phyloP scores from a whole-genome alignment of 2,888 invertebrate genomes.

The Tanaodytes sp. region DNA sequence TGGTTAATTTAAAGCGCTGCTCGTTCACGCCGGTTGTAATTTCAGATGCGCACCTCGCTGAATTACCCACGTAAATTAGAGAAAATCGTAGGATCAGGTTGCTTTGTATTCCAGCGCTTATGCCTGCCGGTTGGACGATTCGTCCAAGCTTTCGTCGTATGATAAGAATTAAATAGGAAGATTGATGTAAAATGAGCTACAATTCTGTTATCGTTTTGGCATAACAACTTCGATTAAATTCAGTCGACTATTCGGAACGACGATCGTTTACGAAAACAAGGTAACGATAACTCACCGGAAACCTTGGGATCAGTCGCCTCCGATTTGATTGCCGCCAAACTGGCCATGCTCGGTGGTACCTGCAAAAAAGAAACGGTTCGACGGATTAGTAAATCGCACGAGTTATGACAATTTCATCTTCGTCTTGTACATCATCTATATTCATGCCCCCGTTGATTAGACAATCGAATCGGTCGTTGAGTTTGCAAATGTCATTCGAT shows the following conservation, averaged over 20 bases:
- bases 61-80: too few relatives aligned
- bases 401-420: background rate
- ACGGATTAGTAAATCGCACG: slow-evolving; percentile 58
- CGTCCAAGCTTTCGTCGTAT: too few relatives aligned
- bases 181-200: slow-evolving; percentile 48
- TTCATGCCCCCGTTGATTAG: slow-evolving; percentile 6
- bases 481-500: slow-evolving; percentile 26
- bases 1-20: too few relatives aligned
- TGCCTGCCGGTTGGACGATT: too few relatives aligned
- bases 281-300: slow-evolving; percentile 69
- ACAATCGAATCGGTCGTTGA: slow-evolving; percentile 15
- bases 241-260: slow-evolving; percentile 31
- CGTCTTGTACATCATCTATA: too few relatives aligned
- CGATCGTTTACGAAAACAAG: slow-evolving; percentile 49
- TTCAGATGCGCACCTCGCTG: too few relatives aligned
- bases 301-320: slow-evolving; percentile 72
- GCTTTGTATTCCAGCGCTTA: too few relatives aligned
- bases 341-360: slow-evolving; percentile 71
- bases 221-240: too few relatives aligned
- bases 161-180: too few relatives aligned
- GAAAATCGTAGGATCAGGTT: too few relatives aligned
- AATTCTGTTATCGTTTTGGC: too few relatives aligned
- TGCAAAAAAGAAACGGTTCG: slow-evolving; percentile 34
- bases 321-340: slow-evolving; percentile 71
- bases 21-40: too few relatives aligned